Base-by-base conservation (phyloP, 2,888 invertebrate species). In the Apamea monoglypha region DNA sequence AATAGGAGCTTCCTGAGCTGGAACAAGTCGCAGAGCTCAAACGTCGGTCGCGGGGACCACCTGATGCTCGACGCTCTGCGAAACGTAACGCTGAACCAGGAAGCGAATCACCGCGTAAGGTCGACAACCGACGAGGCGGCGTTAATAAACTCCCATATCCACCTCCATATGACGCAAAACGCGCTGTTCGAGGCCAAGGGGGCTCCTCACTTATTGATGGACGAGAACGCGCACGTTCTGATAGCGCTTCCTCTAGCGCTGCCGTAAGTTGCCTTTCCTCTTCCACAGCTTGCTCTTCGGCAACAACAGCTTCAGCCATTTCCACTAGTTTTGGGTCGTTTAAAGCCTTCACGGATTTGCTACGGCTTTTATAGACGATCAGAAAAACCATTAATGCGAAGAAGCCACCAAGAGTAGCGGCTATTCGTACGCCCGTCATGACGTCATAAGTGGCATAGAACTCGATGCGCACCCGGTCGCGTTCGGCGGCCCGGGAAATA, bases 391-490 rank as follows among this genome's bases (percentile, higher is more conserved):
- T 99, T 91, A 99, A 97, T 86, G 98, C 98, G 96, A 99, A 99
- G 96, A 99, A 99, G 91, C 98, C 98, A 91, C 99, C 99, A 75
- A 99, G 97, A 6, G 99, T 99, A 90, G 98, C 98, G 90, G 99
- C 99, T 95, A 99, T 99, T 88, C 99, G 98, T 87, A 99, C 98
- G 88, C 99, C 99, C 91, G 99, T 99, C 99, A 99, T 99, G 95
- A 98, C 98, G 97, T 99, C 99, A 96, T 99, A 99, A 61, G 98
- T 98, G 91, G 98, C 98, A 97, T 98, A 99, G 96, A 98, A 99
- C 94, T 98, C 98, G 91, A 98, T 97, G 92, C 98, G 98, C 91
- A 98, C 97, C 91, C 98, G 97, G 93, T 98, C 98, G 78, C 98
- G 97, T 91, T 98, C 97, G 90, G 97, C 96, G 90, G 93, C 93